Percentiles rank a stretch among this genome's conserved stretches.
These are phyloP conservation scores for Myrmophylax atrothorax DNA, from an alignment of 2,113 vertebrate species.

Conservation along the genomic window DNA sequence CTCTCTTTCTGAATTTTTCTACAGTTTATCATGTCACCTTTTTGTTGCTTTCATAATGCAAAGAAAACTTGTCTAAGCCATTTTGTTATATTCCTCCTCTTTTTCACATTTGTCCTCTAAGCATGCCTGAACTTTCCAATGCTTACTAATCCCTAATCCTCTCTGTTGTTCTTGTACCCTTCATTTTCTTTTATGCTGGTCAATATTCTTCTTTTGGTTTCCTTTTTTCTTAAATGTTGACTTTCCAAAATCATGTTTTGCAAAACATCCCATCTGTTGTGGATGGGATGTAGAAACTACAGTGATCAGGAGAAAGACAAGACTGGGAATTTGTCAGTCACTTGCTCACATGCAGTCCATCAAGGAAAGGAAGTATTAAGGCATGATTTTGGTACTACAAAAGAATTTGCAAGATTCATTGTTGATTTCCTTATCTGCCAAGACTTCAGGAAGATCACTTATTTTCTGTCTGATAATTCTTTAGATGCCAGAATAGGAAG, in stretches of 20 bases:
- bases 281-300: not conserved
- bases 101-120: slow-evolving; percentile 40
- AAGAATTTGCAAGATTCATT: not conserved
- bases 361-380: not conserved
- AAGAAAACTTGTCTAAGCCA: slow-evolving; percentile 23
- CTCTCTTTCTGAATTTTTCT: slow-evolving; percentile 32
- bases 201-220: not conserved
- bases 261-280: not conserved
- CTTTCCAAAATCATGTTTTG: not conserved
- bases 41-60: slow-evolving; percentile 47
- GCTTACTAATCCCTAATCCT: not conserved
- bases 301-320: not conserved
- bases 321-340: not conserved
- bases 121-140: not conserved
- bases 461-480: not conserved
- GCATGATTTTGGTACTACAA: fast-evolving
- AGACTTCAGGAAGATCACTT: not conserved
- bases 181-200: not conserved
- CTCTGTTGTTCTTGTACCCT: not conserved
- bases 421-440: not conserved
- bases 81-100: not conserved
- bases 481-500: not conserved
- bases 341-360: fast-evolving
- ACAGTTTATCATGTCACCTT: slow-evolving; percentile 63
- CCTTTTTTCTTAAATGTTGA: not conserved